Conservation (phyloP, 2,797 vertebrate genomes). For the Lepus townsendii region DNA sequence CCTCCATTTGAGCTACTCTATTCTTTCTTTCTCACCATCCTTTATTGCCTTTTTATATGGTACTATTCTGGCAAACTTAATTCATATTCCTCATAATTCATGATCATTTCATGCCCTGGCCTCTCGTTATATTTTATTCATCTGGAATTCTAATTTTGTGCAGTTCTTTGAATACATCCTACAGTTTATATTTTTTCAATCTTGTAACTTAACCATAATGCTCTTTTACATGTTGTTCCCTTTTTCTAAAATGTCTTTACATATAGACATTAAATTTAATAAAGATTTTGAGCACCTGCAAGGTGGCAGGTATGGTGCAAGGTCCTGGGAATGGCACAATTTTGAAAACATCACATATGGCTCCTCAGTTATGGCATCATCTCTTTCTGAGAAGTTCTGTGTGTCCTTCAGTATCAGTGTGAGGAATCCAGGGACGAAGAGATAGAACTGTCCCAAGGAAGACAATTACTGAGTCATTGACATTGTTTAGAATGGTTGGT, state of each 20-base stretch:
- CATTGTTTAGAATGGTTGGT: neutral
- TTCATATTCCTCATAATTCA: neutral
- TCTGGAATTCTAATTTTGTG: neutral
- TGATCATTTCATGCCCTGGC: neutral
- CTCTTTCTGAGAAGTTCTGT: neutral
- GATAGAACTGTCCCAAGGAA: neutral
- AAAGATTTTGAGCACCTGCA: neutral
- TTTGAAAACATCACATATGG: neutral
- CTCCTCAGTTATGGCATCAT: neutral
- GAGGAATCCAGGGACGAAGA: fast-evolving
- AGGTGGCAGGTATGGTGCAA: neutral
- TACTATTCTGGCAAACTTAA: neutral
- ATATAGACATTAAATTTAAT: conserved; percentile 8
- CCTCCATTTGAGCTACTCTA: neutral
- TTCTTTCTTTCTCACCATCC: neutral
- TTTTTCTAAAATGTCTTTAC: neutral
- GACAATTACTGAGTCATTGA: neutral
- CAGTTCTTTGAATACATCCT: neutral
- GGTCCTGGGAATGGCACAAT: neutral
- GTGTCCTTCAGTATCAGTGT: neutral
- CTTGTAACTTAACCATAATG: neutral
- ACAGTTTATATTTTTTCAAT: neutral
- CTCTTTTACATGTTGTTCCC: neutral
- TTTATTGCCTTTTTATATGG: neutral
- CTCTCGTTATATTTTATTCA: neutral